A percentile compares a stretch with the other conserved stretches of the same genome.
These are phyloP conservation scores for Emydocephalus ijimae DNA, from an alignment of 2,113 vertebrate genomes.

Conservation along the genomic window DNA sequence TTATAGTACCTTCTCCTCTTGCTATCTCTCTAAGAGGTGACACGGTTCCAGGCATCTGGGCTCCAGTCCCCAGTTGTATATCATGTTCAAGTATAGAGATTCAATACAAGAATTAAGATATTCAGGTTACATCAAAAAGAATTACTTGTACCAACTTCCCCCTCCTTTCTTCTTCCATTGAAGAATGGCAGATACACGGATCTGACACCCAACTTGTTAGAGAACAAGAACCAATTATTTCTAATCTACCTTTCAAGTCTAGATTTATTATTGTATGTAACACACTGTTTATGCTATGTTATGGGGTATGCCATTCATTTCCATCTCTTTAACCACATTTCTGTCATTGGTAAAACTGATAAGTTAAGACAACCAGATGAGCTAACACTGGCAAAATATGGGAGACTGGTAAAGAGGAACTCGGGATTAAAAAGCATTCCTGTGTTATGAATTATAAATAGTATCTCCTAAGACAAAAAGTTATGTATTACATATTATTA, in stretches of 20 bases:
- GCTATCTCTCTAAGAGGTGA: too few species aligned
- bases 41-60: too few species aligned
- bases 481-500: too few species aligned
- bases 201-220: neutral
- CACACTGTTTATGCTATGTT: neutral
- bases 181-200: too few species aligned
- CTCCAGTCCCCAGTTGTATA: too few species aligned
- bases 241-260: neutral
- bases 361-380: neutral
- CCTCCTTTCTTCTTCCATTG: too few species aligned
- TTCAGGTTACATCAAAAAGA: too few species aligned
- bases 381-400: neutral
- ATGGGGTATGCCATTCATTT: neutral
- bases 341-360: neutral
- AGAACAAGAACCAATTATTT: neutral
- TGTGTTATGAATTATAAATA: neutral
- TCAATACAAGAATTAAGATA: too few species aligned
- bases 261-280: neutral
- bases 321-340: neutral
- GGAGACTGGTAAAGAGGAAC: too few species aligned
- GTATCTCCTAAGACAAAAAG: neutral
- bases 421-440: neutral
- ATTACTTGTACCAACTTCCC: too few species aligned
- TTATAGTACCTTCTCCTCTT: too few species aligned
- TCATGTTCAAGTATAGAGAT: too few species aligned